Base-by-base conservation (phyloP, 30 jellyfish, hydroid and myxozoan genomes). In the Chironex yamaguchii region DNA sequence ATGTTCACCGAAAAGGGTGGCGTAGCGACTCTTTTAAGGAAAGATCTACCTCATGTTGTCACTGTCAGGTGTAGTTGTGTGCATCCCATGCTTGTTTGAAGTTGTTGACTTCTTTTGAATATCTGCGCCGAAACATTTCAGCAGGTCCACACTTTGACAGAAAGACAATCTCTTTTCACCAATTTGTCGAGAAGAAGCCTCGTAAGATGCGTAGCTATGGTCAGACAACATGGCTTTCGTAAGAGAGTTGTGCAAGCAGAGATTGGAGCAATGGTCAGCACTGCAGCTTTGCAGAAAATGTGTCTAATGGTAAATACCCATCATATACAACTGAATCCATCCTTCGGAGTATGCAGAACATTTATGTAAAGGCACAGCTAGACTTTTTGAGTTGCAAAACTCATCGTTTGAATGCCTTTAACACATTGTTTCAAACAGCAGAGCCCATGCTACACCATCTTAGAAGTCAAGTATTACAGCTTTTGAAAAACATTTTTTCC, bases 21-120 rank as follows among this genome's bases (percentile, higher is more conserved):
- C 21, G 74, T 81, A 6, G 49, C 91, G 35, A 63, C 75, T 34
- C 29, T 63, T 17, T 33, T 81, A 63, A 65, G 36, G 36, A 66
- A 34, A 36, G 75, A 81, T 36, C 20, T 81, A 3, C 91, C 79
- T 17, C 29, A 65, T 48, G 86, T 64, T 21, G 64, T 53, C 22
- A 51, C 81, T n/a, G 23, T 62, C 67, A 79, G 34, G 34, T 79
- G 90, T 31, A 34, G 82, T 24, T 79, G 90, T 69, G 90, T 75
- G 88, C 88, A 20, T 79, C 90, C 22, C 82, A 53, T 29, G 90
- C 90, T 14, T 79, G 90, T 35, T 35, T 79, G 69, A 79, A 79
- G 82, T 49, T 79, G 17, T 79, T 82, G n/a, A 79, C 84, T 20
- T 52, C 90, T 4, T 51, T 79, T n/a, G 90, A 79, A 79, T 81